Percentiles rank a stretch among this genome's conserved stretches.
phyloP scores from a whole-genome alignment of 2,113 vertebrate species.

The Microcebus murinus region DNA sequence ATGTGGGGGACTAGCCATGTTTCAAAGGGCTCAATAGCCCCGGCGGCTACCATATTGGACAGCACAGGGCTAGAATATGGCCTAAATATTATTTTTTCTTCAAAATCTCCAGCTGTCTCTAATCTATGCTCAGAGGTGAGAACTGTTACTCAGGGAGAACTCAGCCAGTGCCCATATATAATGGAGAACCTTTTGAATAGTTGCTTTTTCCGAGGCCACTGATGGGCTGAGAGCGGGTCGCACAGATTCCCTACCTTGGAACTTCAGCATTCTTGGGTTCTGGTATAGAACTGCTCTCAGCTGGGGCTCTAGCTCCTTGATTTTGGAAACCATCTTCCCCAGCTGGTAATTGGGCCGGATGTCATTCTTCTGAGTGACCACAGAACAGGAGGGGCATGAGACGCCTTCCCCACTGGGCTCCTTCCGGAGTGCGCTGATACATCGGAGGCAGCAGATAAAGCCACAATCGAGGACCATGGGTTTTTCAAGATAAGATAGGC shows the following conservation, averaged over 20 bases:
- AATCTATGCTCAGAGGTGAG: not conserved
- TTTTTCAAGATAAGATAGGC: not conserved
- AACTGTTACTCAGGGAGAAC: not conserved
- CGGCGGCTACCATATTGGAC: too few relatives aligned
- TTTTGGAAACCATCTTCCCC: not conserved
- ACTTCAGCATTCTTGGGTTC: not conserved
- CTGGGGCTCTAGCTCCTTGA: not conserved
- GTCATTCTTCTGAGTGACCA: not conserved
- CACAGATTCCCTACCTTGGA: not conserved
- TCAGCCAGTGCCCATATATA: not conserved
- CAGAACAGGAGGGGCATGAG: not conserved
- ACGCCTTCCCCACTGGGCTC: not conserved
- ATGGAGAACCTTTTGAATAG: too few relatives aligned
- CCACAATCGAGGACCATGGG: not conserved
- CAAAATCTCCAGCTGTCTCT: not conserved
- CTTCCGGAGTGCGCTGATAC: not conserved
- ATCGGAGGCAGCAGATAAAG: not conserved
- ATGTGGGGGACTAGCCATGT: too few relatives aligned
- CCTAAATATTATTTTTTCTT: not conserved
- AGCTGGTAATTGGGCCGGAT: not conserved
- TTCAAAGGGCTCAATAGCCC: not conserved
- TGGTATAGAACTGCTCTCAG: not conserved
- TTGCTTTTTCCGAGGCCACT: rapidly evolving
- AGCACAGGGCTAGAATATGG: not conserved
- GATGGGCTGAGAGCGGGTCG: rapidly evolving